Conservation (phyloP, 2,113 vertebrate genomes). For the Phylloscopus trochiloides region DNA sequence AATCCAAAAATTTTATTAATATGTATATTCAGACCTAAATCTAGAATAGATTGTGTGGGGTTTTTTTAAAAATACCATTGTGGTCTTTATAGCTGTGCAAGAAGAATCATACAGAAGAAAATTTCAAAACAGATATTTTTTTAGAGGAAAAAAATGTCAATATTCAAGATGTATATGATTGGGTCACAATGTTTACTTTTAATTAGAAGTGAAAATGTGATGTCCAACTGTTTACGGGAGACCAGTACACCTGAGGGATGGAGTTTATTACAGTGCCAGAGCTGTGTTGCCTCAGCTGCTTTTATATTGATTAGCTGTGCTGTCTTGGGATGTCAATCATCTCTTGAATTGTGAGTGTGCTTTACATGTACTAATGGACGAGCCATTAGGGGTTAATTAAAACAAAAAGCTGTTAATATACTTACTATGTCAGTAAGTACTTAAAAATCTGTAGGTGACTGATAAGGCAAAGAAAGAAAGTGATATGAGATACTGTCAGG, state of each 20-base stretch:
- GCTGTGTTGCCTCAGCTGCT: not conserved
- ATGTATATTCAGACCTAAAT: not conserved
- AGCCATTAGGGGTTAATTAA: not conserved
- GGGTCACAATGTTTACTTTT: not conserved
- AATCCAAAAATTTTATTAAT: not conserved
- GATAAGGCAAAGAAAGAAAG: not conserved
- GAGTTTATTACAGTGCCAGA: not conserved
- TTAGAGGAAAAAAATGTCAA: not conserved
- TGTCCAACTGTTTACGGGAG: not conserved
- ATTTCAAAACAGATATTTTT: not conserved
- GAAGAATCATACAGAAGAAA: not conserved
- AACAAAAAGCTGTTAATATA: not conserved
- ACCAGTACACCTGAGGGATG: not conserved
- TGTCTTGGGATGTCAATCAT: not conserved
- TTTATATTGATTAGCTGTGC: not conserved
- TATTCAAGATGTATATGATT: not conserved
- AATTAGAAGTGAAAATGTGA: conserved; percentile 12
- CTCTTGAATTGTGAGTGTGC: not conserved
- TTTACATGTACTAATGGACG: not conserved
- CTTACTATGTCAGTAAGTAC: not conserved
- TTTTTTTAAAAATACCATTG: not conserved
- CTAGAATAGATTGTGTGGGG: not conserved
- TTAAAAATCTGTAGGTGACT: not conserved
- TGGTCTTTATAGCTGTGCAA: not conserved
- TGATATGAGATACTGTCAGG: not conserved